Evolutionary conservation across 1,140 invertebrate genomes (phyloP).

Genomic region (Chironomus striatipennis): DNA sequence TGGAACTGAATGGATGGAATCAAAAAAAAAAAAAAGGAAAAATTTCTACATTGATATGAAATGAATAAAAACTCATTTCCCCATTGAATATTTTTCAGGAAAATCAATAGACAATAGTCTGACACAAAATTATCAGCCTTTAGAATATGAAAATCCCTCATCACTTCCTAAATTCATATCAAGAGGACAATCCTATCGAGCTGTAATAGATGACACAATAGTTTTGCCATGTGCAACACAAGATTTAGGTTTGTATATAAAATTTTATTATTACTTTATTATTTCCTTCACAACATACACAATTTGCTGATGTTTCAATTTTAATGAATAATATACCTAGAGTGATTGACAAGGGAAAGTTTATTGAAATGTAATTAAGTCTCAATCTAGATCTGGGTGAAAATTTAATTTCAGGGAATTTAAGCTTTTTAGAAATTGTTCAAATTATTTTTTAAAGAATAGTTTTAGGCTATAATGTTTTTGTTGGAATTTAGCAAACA

Average conservation of each 20-base stretch:
- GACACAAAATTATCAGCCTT: constrained; percentile 7
- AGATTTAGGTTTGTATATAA: constrained; percentile 51
- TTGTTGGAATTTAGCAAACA: too few relatives aligned
- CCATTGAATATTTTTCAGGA: background rate
- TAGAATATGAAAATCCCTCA: constrained; percentile 7
- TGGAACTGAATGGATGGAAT: background rate
- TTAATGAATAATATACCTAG: background rate
- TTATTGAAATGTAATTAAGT: too few relatives aligned
- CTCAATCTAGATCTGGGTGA: too few relatives aligned
- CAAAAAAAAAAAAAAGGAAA: background rate
- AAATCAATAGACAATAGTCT: constrained; percentile 1
- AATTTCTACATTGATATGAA: too few relatives aligned
- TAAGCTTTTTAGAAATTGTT: too few relatives aligned
- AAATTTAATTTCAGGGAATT: too few relatives aligned
- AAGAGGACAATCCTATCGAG: constrained; percentile 53
- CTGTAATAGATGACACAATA: constrained; percentile 57
- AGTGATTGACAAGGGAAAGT: too few relatives aligned
- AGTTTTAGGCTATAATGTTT: too few relatives aligned
- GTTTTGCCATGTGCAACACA: constrained; percentile 59
- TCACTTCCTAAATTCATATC: constrained; percentile 49
- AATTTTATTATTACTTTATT: background rate
- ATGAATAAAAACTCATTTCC: background rate
- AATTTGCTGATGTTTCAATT: background rate
- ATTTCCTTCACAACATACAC: background rate
- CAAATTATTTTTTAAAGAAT: too few relatives aligned